Evolutionary conservation across 2,888 invertebrate genomes (phyloP).

Genomic region (Phytoseiulus persimilis): DNA sequence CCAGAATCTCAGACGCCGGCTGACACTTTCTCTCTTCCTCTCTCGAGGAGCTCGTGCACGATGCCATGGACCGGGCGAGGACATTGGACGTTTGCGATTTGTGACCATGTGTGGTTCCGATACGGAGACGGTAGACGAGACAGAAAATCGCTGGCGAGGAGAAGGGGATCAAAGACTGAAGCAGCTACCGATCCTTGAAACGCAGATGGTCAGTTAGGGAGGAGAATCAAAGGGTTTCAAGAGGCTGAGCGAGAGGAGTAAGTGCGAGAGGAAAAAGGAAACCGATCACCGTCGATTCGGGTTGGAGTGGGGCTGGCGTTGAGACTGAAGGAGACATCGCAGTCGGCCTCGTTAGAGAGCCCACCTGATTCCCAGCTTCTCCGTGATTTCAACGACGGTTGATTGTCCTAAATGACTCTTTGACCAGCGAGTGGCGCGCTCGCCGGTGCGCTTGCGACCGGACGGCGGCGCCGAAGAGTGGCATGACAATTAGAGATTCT

Average conservation of each 20-base stretch:
- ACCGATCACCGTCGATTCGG: not conserved
- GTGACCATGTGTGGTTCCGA: too few relatives aligned
- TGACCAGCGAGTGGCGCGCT: not conserved
- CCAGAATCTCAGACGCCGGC: not conserved
- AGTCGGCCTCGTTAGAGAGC: not conserved
- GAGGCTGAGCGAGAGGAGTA: too few relatives aligned
- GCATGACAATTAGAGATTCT: conserved; percentile 37
- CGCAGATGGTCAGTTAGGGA: not conserved
- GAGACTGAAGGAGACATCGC: not conserved
- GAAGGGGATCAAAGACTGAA: not conserved
- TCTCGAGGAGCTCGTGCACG: not conserved
- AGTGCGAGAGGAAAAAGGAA: not conserved
- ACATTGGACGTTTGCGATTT: not conserved
- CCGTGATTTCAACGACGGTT: not conserved
- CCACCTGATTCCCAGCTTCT: not conserved
- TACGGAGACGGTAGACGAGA: too few relatives aligned
- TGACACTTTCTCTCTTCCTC: not conserved
- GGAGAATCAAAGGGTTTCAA: not conserved
- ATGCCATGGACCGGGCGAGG: not conserved
- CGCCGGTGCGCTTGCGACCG: too few relatives aligned
- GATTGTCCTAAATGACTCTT: conserved; percentile 34
- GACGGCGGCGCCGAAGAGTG: conserved; percentile 8
- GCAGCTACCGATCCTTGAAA: not conserved
- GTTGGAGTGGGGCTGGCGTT: not conserved
- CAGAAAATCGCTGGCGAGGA: not conserved